Evolutionary conservation across 2,888 invertebrate genomes (phyloP).

Genomic region (Ochropleura leucogaster): DNA sequence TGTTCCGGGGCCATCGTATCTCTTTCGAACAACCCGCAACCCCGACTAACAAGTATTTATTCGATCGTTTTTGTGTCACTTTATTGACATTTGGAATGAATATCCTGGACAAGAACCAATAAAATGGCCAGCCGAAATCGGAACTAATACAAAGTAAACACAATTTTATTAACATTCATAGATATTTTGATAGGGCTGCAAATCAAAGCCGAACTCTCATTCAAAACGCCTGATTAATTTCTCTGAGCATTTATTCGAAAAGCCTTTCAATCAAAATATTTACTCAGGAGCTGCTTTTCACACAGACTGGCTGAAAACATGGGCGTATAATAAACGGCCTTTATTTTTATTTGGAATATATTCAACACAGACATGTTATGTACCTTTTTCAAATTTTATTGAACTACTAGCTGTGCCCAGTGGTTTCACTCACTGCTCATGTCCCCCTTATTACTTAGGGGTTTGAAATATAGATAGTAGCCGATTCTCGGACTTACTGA

Average conservation of each 20-base stretch:
- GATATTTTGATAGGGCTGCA: neutral
- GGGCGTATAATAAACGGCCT: neutral
- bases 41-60: too few relatives aligned
- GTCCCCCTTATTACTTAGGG: too few relatives aligned
- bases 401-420: too few relatives aligned
- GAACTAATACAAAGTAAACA: neutral
- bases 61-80: too few relatives aligned
- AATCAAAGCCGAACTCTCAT: constrained; percentile 4
- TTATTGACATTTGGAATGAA: neutral
- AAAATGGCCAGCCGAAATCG: neutral
- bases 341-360: neutral
- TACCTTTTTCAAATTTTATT: neutral
- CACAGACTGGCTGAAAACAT: constrained; percentile 12
- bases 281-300: constrained; percentile 29
- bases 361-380: neutral
- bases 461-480: too few relatives aligned
- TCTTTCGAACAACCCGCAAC: too few relatives aligned
- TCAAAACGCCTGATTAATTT: constrained; percentile 37
- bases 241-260: constrained; percentile 28
- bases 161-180: neutral
- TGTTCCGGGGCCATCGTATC: too few relatives aligned
- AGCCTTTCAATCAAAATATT: constrained; percentile 41
- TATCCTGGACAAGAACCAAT: neutral
- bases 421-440: too few relatives aligned
- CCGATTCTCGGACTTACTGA: too few relatives aligned